Base-by-base conservation (phyloP, 2,797 vertebrate genomes). In the Leptatherina wallacei region DNA sequence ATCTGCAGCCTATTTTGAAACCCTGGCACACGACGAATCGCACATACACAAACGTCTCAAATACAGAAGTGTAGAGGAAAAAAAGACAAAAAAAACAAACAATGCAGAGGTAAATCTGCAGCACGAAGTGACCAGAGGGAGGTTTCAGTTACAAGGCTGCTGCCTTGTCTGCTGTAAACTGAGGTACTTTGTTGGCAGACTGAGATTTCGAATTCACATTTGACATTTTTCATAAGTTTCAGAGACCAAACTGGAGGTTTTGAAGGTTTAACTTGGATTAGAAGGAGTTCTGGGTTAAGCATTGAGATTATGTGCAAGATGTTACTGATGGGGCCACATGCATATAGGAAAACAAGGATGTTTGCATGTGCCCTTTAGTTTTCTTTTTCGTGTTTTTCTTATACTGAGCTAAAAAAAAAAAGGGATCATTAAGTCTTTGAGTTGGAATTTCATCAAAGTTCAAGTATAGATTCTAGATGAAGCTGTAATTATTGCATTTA, bases 1-100 rank as follows among this genome's bases (percentile, higher is more conserved):
- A 94, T 94, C 93, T 94, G 94, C 86, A 84, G 89, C 91, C 93
- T 95, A 94, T 95, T 94, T 94, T 92, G 93, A 92, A 93, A 91
- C 75, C 44, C 40, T 77, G 76, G 82, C 84, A 82, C 78, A 71
- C 58, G 57, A 60, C 84, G 78, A 88, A 72, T 78, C 69, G 54
- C 71, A 62, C 83, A 65, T 11, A 52, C 52, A 80, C 71, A 36
- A 6, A 61, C 52, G 72, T 35, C 59, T 64, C 73, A 72, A 56
- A 76, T 62, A 68, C 60, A 76, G 36, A 62, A 54, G 24, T 12
- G 40, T 33, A 38, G 47, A 40, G 24, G 24, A 61, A 59, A 73
- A 76, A 84, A 40, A 63, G 6, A 64, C 60, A 20, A 47, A 47
- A 42, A 20, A 1, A 16, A 20, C 18, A 47, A 49, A 49, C 44